Conservation (phyloP, 2,797 vertebrate genomes). For the Sarcophilus harrisii region DNA sequence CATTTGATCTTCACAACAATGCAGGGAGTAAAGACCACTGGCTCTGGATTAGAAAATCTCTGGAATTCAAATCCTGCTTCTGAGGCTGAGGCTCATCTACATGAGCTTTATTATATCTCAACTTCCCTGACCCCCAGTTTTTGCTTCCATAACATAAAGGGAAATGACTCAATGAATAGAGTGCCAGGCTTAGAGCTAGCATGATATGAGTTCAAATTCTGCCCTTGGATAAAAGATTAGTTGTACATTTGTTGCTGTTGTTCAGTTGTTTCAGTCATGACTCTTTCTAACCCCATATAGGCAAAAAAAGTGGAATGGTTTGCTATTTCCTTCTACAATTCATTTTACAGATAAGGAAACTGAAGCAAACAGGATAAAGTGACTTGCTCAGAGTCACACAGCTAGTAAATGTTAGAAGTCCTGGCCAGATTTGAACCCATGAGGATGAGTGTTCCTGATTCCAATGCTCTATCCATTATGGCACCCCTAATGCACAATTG, state of each 20-base stretch:
- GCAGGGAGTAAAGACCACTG: neutral
- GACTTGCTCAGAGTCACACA: neutral
- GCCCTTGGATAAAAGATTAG: neutral
- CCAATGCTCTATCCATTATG: neutral
- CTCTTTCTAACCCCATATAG: neutral
- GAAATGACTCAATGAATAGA: neutral
- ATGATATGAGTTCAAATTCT: neutral
- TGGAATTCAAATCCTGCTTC: neutral
- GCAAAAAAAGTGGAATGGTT: neutral
- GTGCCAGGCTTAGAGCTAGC: neutral
- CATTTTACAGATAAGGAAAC: neutral
- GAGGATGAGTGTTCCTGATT: neutral
- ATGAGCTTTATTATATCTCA: neutral
- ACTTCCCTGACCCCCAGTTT: neutral
- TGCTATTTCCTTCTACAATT: neutral
- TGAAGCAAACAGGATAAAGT: neutral
- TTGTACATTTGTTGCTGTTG: neutral
- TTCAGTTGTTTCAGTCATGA: neutral
- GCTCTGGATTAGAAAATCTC: neutral
- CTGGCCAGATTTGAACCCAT: neutral
- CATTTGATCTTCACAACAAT: rapidly evolving
- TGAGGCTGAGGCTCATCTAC: neutral
- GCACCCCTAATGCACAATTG: neutral
- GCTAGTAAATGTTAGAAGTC: neutral
- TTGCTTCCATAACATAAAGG: neutral